Percentiles rank a stretch among this genome's conserved stretches.
These are phyloP conservation scores for Nemurella pictetii DNA, from an alignment of 2,888 invertebrate species.

Conservation along the genomic window DNA sequence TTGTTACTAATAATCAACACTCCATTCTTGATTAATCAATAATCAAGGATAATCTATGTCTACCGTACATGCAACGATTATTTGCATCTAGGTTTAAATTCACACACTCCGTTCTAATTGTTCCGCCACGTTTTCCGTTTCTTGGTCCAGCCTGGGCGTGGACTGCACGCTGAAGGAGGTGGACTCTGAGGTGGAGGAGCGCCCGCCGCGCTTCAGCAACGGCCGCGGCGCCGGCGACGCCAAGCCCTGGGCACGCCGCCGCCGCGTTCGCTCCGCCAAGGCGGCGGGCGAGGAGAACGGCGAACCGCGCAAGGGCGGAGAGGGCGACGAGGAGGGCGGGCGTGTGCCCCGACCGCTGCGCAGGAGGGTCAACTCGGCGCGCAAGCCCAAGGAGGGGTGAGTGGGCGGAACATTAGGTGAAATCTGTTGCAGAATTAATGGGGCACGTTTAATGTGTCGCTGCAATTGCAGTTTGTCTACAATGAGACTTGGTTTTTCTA, in stretches of 20 bases:
- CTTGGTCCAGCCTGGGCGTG: conserved; percentile 59
- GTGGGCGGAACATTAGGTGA: neutral
- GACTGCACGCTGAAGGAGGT: conserved; percentile 66
- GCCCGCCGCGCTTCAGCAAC: neutral
- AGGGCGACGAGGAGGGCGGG: neutral
- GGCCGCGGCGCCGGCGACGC: neutral
- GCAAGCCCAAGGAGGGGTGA: conserved; percentile 23
- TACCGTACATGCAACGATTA: no score
- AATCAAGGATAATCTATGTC: no score
- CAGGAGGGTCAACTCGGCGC: conserved; percentile 15
- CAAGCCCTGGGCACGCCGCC: neutral
- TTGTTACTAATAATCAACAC: no score
- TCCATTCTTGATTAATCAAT: no score
- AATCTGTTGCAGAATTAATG: no score
- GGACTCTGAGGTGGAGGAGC: conserved; percentile 67
- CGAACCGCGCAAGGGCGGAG: neutral
- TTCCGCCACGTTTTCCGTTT: neutral
- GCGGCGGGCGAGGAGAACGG: conserved; percentile 11
- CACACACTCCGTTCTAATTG: neutral
- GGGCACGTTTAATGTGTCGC: no score
- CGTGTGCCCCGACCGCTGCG: conserved; percentile 28
- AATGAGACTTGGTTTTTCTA: no score
- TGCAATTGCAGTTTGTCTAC: no score
- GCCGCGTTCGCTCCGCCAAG: conserved; percentile 16
- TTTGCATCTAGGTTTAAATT: no score